Evolutionary conservation across 2,888 invertebrate genomes (phyloP), one percentile per base, ranked within the genome.

Genomic region (Lithophane socia): DNA sequence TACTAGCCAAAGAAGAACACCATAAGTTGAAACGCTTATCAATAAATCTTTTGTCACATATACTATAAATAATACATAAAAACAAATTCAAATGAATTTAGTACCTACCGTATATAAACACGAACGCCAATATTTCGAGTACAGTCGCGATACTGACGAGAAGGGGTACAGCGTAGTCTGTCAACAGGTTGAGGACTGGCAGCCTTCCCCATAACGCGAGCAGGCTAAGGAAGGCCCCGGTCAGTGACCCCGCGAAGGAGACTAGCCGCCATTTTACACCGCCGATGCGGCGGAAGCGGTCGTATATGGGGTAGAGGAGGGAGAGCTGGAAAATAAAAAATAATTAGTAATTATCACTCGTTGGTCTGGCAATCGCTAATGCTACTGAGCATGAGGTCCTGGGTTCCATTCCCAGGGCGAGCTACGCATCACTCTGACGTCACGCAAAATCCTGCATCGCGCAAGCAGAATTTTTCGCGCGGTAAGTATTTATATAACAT

Each of bases 31-130:
- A 12, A 12, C 21, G 21, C 7, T 37, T 37, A 61, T 21, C 18
- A 5, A 5, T 61, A 21, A 18, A 10, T 5, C 18, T 61, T 61
- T 61, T 21, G 5, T 18, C 29, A 61, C 29, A 10, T 37, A 29
- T 24, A 24, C 9, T 37, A 21, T 5, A 18, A 61, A 29, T 18
- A 37, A 61, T 16, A 42, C 10, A 64, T 37, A 37, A 21, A 18
- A 12, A 60, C 29, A 12, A 42, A 60, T 65, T 16, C 2, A 56
- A 58, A 74, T 58, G 1, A 73, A 66, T 16, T 3, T 47, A 13
- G 79, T 86, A 96, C 96, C 96, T 86, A 96, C 96, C 96, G 77
- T 96, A 96, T 76, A 96, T 91, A 71, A 94, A 93, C 2, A 94
- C 87, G 77, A 96, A 94, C 0, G 93, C 93, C 18, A 91, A 77